Base-by-base conservation (phyloP, 2,888 invertebrate species). In the Cosmorhoe ocellata region DNA sequence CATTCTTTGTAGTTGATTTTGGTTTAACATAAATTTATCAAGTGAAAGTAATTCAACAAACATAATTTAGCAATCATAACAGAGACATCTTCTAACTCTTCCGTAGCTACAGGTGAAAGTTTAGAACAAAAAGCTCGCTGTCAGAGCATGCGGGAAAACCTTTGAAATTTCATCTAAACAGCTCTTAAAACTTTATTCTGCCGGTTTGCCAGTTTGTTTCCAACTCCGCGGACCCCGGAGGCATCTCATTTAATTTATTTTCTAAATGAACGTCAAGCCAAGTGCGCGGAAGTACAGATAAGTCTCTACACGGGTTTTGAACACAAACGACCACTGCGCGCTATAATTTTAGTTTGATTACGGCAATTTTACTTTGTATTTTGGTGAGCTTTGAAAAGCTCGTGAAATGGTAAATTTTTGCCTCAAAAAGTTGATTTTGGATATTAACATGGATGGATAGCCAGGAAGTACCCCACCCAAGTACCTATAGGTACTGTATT, bases 91-190 rank as follows among this genome's bases (percentile, higher is more conserved):
- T 72, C 66, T 61, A 72, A 69, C 71, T 67, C 6, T 24, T 63
- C 59, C 53, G 60, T 12, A 30, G 45, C 41, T 66, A 56, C 76
- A 76, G 73, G 74, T 74, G 61, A 71, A 79, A 81, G 70, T 81
- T 82, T 43, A n/a, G 49, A 79, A 79, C 46, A 38, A 81, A 79
- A 77, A 75, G 69, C 70, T 61, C 58, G 24, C 67, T 66, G 68
- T 64, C 67, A 48, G 65, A 69, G 64, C 59, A 71, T 63, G 61
- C 69, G 72, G 72, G 73, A 76, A 79, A 79, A 77, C 81, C 84
- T 84, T 85, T 84, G 83, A 78, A 84, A 74, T 78, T 76, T 73
- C 75, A 71, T 74, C 81, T 79, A 81, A 82, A 81, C 80, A 79
- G 69, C 71, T 75, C 74, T 81, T 79, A 71, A 74, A 80, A 79